Evolutionary conservation across 2,888 invertebrate species (phyloP), one percentile per base, ranked within the genome.

Genomic region (Leucophenga montana): DNA sequence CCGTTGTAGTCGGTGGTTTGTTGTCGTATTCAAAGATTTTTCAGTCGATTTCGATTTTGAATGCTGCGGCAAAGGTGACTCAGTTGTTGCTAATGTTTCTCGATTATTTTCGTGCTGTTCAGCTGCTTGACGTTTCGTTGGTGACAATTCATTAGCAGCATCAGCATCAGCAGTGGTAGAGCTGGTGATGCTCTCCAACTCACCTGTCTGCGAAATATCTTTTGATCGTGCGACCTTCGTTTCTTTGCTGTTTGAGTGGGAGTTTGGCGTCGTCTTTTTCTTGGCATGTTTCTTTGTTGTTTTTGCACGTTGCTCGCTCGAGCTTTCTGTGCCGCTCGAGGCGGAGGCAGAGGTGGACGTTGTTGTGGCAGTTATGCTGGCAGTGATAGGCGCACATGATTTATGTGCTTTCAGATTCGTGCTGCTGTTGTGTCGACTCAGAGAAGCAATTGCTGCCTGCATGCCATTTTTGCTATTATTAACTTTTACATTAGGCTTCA

Each of bases 1-100:
- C 57, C 94, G 93, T 82, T 94, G 89, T 89, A 94, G 92, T 66
- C 94, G 89, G 85, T 94, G 93, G 31, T 93, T 92, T 67, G 46
- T 64, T 31, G 54, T 39, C 39, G 39, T 5, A 39, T 18, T 50
- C 16, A 13, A n/a, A 50, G 16, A 18, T 16, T 50, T 50, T 18
- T 50, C 50, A 11, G 8, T 39, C 39, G 39, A 64, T 33, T 44
- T n/a, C 50, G 67, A 67, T 59, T 67, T 70, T 56, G 74, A 73
- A 67, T 50, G 62, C 50, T 74, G 57, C 22, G 73, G 31, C 50
- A 39, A 39, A 68, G 69, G 72, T 73, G 74, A 75, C 72, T 77
- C 73, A 75, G 72, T 71, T 70, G 69, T 69, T 66, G 71, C 68
- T 65, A 44, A 56, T 71, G 73, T 31, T 66, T 67, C 70, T 73